A percentile compares a stretch with the other conserved stretches of the same genome.
Conservation (phyloP, 2,888 invertebrate species). For the Boloria euphrosyne region DNA sequence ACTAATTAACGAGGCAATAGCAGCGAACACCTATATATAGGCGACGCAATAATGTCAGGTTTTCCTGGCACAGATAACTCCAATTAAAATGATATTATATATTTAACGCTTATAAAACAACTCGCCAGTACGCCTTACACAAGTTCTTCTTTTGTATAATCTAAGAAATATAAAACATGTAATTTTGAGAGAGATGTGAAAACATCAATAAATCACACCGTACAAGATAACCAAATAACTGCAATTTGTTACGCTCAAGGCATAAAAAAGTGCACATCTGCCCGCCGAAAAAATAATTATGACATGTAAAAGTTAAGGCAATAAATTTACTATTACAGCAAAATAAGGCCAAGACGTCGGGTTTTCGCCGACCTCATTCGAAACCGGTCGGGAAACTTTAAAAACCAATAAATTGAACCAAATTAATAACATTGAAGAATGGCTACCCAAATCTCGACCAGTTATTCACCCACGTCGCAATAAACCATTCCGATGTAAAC, state of each 20-base stretch:
- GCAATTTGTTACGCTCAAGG: conserved; percentile 17
- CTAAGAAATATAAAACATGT: neutral
- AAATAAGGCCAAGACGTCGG: conserved; percentile 37
- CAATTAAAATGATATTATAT: conserved; percentile 36
- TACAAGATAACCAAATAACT: conserved; percentile 15
- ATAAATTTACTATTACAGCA: conserved; percentile 30
- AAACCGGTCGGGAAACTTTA: conserved; percentile 41
- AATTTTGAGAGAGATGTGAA: neutral
- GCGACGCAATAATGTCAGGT: conserved; percentile 8
- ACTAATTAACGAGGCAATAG: conserved; percentile 1
- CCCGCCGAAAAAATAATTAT: conserved; percentile 25
- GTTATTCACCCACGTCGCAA: conserved; percentile 51
- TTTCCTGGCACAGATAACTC: conserved; percentile 26
- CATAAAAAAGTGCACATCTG: conserved; percentile 16
- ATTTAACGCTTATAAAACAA: conserved; percentile 33
- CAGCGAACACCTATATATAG: conserved; percentile 9
- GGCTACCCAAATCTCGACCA: conserved; percentile 40
- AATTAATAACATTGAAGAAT: conserved; percentile 50
- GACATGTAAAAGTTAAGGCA: conserved; percentile 31
- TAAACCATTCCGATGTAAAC: conserved; percentile 43
- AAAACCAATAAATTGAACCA: conserved; percentile 38
- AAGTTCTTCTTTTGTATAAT: neutral
- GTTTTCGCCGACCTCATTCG: conserved; percentile 39
- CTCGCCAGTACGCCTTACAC: conserved; percentile 12
- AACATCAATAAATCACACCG: conserved; percentile 9